Evolutionary conservation across 2,888 invertebrate species (phyloP).

Genomic region (Tetragnatha montana): DNA sequence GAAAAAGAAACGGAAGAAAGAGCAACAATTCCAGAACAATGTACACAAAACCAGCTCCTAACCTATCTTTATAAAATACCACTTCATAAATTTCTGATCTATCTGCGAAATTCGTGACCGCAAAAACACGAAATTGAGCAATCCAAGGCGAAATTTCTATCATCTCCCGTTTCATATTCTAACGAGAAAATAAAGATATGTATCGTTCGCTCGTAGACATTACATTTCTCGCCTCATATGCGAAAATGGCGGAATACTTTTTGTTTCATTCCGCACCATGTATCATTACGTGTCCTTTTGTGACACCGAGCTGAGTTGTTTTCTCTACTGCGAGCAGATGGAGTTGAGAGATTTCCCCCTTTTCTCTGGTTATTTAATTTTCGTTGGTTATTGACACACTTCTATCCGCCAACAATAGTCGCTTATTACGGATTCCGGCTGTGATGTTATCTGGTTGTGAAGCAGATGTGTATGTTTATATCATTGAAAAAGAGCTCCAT

Average conservation of each 20-base stretch:
- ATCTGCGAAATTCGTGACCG: slow-evolving; percentile 33
- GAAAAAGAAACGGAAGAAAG: background rate
- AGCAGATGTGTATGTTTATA: slow-evolving; percentile 35
- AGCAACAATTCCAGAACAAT: slow-evolving; percentile 3
- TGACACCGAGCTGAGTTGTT: slow-evolving; percentile 32
- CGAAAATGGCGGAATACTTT: slow-evolving; percentile 20
- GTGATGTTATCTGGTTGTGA: slow-evolving; percentile 47
- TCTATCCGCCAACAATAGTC: slow-evolving; percentile 58
- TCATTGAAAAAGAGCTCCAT: background rate
- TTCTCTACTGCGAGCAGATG: slow-evolving; percentile 39
- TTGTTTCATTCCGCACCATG: slow-evolving; percentile 1
- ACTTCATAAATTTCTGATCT: slow-evolving; percentile 15
- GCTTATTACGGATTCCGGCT: slow-evolving; percentile 41
- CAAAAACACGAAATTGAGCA: slow-evolving; percentile 29
- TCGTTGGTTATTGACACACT: slow-evolving; percentile 63
- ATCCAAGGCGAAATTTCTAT: slow-evolving; percentile 47
- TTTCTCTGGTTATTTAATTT: slow-evolving; percentile 59
- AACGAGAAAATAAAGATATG: slow-evolving; percentile 67
- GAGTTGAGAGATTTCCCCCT: slow-evolving; percentile 19
- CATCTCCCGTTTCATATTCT: slow-evolving; percentile 50
- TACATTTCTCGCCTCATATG: slow-evolving; percentile 1
- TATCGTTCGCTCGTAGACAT: slow-evolving; percentile 35
- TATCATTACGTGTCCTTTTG: slow-evolving; percentile 49
- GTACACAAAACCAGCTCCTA: slow-evolving; percentile 2
- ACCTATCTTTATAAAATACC: slow-evolving; percentile 28